phyloP scores from a whole-genome alignment of 2,797 vertebrate genomes.

The Micromesistius poutassou region DNA sequence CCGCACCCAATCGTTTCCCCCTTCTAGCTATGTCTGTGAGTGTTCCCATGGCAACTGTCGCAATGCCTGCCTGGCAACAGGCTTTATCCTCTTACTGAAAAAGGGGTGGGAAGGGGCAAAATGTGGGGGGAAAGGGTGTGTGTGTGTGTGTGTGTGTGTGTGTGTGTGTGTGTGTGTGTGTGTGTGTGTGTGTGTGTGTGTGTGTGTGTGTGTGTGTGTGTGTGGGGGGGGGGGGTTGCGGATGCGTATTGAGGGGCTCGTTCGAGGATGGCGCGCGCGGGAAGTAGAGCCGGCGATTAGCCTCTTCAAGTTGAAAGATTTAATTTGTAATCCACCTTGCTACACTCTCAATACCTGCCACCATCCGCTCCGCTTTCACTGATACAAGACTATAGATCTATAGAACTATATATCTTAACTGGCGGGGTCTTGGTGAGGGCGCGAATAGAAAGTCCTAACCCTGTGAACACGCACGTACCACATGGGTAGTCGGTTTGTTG shows the following conservation, averaged over 20 bases:
- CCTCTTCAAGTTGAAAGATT: background rate
- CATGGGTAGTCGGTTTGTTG: background rate
- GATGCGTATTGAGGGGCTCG: conserved; percentile 36
- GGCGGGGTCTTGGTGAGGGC: background rate
- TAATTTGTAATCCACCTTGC: background rate
- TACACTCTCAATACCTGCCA: background rate
- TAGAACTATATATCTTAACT: background rate
- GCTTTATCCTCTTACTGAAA: conserved; percentile 65
- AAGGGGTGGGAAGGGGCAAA: conserved; percentile 29
- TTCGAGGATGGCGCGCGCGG: background rate
- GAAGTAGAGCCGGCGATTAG: background rate
- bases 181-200: too few relatives aligned
- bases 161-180: too few relatives aligned
- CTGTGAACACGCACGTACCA: background rate
- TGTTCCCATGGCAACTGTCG: conserved; percentile 78
- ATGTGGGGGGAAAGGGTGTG: conserved; percentile 15
- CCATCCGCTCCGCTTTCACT: background rate
- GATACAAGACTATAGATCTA: background rate
- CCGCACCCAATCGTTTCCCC: conserved; percentile 53
- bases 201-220: too few relatives aligned
- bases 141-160: too few relatives aligned
- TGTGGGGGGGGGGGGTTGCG: background rate
- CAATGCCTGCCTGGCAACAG: conserved; percentile 79
- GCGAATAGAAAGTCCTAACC: background rate
- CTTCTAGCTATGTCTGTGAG: conserved; percentile 69